Evolutionary conservation across 64 coral and sea anemone genomes (phyloP), one percentile per base, ranked within the genome.

Genomic region (Catalaphyllia jardinei): DNA sequence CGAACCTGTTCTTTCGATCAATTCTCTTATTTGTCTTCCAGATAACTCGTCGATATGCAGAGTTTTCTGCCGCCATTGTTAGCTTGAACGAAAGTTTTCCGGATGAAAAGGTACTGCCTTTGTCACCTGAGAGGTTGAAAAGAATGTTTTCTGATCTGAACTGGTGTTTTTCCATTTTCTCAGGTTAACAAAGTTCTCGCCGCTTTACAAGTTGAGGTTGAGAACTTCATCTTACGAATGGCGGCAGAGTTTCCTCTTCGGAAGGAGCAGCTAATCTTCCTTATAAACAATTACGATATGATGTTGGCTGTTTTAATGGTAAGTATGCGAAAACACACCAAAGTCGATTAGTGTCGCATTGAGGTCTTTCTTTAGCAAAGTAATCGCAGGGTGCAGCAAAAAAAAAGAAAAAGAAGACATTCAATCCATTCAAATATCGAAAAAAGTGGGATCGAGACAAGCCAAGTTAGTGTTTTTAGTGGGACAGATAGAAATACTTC

Each of bases 271-370:
- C 85, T 98, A 10, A 95, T 98, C 25, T 98, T 98, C 74, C 84
- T 98, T 6, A 98, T 98, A 62, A 98, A 98, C 54, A 98, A 98
- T 74, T 98, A 98, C 28, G 96, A 98, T 79, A 98, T 98, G 96
- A 98, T 98, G 96, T 83, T 98, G 20, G 94, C 96, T 59, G 96
- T 98, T 8, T 85, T 98, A 17, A 91, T 95, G 93, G 96, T 98
- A 52, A 52, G 93, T 95, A 7, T 46, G 10, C 22, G 0, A 49
- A 35, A 25, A 55, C 1, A 46, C 2, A 79, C 19, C 9, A 20
- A 4, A 15, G 5, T 1, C 4, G 33, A 35, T 35, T 3, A 35
- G 33, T 35, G 33, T 35, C 33, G 3, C 33, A 35, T 35, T n/a
- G n/a, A n/a, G n/a, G n/a, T n/a, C n/a, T n/a, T n/a, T n/a, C n/a